Evolutionary conservation across 2,888 invertebrate genomes (phyloP), one percentile per base, ranked within the genome.

Genomic region (Drosophila subquinaria): DNA sequence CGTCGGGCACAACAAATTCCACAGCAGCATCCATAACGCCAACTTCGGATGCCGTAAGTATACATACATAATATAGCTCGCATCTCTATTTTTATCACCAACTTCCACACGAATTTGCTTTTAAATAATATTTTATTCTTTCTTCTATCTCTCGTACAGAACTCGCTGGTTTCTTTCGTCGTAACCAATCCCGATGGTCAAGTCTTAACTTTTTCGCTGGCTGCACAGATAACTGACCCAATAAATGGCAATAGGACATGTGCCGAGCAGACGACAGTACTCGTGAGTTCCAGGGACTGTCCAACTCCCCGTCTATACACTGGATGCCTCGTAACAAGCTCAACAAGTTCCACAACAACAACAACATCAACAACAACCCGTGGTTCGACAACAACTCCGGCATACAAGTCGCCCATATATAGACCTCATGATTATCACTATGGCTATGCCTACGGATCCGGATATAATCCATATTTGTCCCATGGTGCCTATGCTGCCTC

Each of bases 271-370:
- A 63, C 60, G 0, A 33, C 40, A 10, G 10, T 76, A 2, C 23
- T 52, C 17, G 17, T 77, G 1, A 42, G 4, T 2, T 5, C 65
- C 10, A 48, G 13, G 42, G 78, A 69, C 3, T 13, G 38, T 40
- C 38, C 66, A 10, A 50, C n/a, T 17, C 47, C 48, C 4, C 40
- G 62, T 5, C 20, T 9, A 3, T 69, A 66, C 4, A 47, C 43
- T 5, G 76, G 76, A 8, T 76, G 76, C 8, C 48, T 76, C 11
- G 11, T 63, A 4, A 33, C 30, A 4, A 69, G 38, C 15, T 51
- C 59, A 45, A 11, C 45, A 13, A 36, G 8, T 13, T 10, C 36
- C 35, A 36, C 64, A 13, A 42, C 55, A 5, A 45, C 35, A 38
- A 43, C 15, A 17, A n/a, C 11, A 11, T 17, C 17, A 17, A 17